A percentile compares a stretch with the other conserved stretches of the same genome.
phyloP scores from a whole-genome alignment of 2,113 vertebrate species.

The Theropithecus gelada region DNA sequence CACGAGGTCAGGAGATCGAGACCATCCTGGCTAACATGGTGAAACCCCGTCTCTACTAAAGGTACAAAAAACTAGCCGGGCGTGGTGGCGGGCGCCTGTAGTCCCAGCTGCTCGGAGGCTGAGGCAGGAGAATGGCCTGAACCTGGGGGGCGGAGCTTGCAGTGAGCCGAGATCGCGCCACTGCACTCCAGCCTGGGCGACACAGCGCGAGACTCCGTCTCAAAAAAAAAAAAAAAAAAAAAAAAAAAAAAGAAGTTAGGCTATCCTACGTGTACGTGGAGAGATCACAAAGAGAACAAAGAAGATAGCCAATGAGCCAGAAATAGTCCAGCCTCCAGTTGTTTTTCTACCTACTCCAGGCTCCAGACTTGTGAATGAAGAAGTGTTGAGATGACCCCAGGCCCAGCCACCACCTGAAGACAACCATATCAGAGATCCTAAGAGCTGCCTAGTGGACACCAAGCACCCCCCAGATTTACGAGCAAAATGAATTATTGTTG shows the following conservation, averaged over 20 bases:
- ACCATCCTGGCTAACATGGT: too few relatives aligned
- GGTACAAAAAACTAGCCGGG: too few relatives aligned
- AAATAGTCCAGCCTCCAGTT: not conserved
- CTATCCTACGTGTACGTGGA: not conserved
- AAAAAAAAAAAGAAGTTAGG: not conserved
- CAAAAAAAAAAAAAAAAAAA: too few relatives aligned
- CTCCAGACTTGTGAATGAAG: not conserved
- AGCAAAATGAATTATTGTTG: not conserved
- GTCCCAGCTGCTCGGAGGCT: too few relatives aligned
- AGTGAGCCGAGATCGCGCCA: too few relatives aligned
- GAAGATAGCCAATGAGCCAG: not conserved
- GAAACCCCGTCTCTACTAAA: too few relatives aligned
- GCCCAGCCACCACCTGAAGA: not conserved
- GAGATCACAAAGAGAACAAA: not conserved
- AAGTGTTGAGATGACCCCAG: not conserved
- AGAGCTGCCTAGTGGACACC: not conserved
- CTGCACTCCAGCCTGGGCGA: too few relatives aligned
- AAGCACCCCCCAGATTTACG: not conserved
- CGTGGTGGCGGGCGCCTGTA: too few relatives aligned
- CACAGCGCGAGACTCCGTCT: too few relatives aligned
- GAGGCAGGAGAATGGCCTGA: too few relatives aligned
- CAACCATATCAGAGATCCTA: not conserved
- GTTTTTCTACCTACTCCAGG: not conserved
- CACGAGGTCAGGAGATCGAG: too few relatives aligned
- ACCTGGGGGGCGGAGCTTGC: too few relatives aligned